Evolutionary conservation across 2,113 vertebrate genomes (phyloP), one percentile per base, ranked within the genome.

Genomic region (Pollimyrus isidori): DNA sequence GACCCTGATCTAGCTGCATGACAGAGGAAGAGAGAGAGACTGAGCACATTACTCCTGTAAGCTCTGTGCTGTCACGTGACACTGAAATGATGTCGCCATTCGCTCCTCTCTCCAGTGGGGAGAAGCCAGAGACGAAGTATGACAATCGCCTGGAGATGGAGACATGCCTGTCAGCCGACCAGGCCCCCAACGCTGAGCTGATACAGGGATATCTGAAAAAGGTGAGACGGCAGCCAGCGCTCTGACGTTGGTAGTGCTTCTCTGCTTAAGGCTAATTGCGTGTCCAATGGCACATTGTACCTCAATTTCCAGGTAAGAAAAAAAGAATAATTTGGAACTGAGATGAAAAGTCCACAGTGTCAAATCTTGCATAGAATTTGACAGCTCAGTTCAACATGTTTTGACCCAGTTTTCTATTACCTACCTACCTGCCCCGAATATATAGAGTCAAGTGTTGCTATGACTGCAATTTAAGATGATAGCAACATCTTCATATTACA

Each of bases 131-230:
- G 90, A 35, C 92, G 0, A 91, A 92, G 89, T 90, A 91, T 90
- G 97, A 98, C 19, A 97, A 96, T 93, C 90, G 95, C 87, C 96
- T 99, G 88, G 97, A 98, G 92, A 93, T 99, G 93, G 97, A 99
- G 91, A 95, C 96, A 88, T 98, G 95, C 90, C 96, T 97, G 91
- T 96, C 95, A 89, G 94, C 96, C 0, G 96, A 96, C 83, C 96
- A 97, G 76, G 94, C 96, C 92, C 95, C 95, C 90, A 96, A 96
- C 92, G 93, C 97, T 3, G 98, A 97, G 92, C 95, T 97, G 92
- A 96, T 98, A 94, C 96, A 97, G 88, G 98, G 98, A 92, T 97
- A 99, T 91, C 93, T 99, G 92, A 98, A 99, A 91, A 98, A 98
- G 96, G 98, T 99, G 94, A 96, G 97, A 91, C 0, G 48, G 39